Evolutionary conservation across 2,113 vertebrate species (phyloP), one percentile per base, ranked within the genome.

Genomic region (Sylvietta virens): DNA sequence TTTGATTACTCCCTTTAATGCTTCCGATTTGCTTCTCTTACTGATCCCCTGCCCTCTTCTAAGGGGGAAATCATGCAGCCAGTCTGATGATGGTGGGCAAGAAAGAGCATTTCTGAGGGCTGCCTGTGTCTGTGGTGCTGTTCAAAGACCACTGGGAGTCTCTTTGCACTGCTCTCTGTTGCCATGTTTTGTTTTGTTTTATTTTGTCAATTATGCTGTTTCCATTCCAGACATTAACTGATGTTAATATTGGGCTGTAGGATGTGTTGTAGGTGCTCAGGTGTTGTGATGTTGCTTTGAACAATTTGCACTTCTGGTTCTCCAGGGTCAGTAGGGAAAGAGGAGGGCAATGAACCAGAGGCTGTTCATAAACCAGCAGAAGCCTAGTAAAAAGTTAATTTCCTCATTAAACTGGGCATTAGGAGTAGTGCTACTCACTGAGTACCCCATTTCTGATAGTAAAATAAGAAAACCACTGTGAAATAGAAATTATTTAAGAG

Each of bases 1-100:
- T 61, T 69, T 37, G 1, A 28, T 42, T 15, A 17, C 3, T 79
- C 9, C n/a, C 7, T 79, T 58, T 56, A 56, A 16, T 67, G 8
- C 20, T 62, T 6, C 3, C 31, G 11, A 23, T 82, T 62, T 79
- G 11, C 30, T 80, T 50, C 35, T 85, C 33, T 66, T 58, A 12
- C 10, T 60, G 24, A 54, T 64, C 39, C 28, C 26, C 12, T 39
- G 15, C 18, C 54, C 16, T 58, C 26, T 60, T 13, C 3, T 5
- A 1, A 48, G 1, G 10, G 21, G 7, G 4, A 62, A 45, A 28
- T 30, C 31, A 18, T 7, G 3, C 4, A 8, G 2, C 4, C 17
- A 6, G 60, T 81, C 7, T 15, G 31, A 30, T 12, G 26, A 11
- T 9, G 57, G 31, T 47, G 48, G 42, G n/a, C 51, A 50, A 37